Conservation (phyloP, 2,888 invertebrate genomes). For the Diploptera punctata region DNA sequence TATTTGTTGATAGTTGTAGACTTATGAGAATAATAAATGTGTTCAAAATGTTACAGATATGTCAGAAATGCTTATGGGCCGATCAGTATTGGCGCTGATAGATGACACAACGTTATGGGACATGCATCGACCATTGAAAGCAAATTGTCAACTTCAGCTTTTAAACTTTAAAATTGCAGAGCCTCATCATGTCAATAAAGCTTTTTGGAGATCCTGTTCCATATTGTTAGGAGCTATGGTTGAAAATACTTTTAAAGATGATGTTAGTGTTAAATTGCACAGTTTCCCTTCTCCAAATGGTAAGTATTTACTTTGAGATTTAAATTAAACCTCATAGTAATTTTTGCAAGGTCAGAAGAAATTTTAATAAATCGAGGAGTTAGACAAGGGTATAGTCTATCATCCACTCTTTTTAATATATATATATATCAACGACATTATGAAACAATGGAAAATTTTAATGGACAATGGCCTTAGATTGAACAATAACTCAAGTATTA, state of each 20-base stretch:
- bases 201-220: constrained; percentile 94
- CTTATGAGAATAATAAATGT: no score
- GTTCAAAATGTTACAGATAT: constrained; percentile 39
- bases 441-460: no score
- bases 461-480: no score
- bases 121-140: constrained; percentile 84
- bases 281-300: constrained; percentile 91
- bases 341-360: no score
- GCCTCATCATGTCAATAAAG: constrained; percentile 70
- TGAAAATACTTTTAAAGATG: constrained; percentile 79
- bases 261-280: constrained; percentile 77
- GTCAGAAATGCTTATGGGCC: constrained; percentile 68
- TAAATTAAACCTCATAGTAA: not conserved
- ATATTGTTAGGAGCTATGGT: constrained; percentile 85
- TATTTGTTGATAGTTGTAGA: no score
- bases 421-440: no score
- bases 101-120: constrained; percentile 86
- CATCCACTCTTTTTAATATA: no score
- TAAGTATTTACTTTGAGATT: constrained; percentile 54
- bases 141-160: constrained; percentile 66
- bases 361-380: no score
- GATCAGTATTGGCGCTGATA: constrained; percentile 80
- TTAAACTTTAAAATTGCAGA: constrained; percentile 69
- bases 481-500: no score
- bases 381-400: no score